A percentile compares a stretch with the other conserved stretches of the same genome.
Evolutionary conservation across 2,888 invertebrate genomes (phyloP).

Genomic region (Scrobipalpa costella): DNA sequence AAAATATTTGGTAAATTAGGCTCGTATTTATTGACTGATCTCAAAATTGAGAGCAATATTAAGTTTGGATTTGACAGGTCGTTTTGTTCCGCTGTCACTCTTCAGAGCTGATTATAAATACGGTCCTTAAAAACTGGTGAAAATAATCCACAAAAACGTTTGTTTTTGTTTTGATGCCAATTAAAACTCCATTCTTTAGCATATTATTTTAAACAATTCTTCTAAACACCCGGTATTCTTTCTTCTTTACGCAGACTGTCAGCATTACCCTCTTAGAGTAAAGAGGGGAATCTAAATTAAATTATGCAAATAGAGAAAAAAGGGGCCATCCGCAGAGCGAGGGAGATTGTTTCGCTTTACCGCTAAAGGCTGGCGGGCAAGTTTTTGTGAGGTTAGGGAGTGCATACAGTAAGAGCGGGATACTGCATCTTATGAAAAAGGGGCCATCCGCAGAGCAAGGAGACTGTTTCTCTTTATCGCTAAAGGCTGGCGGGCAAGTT

Average conservation of each 20-base stretch:
- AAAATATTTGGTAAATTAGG: no score
- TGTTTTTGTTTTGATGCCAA: no score
- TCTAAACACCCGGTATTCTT: not conserved
- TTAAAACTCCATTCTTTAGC: no score
- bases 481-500: conserved; percentile 25
- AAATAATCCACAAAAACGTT: not conserved
- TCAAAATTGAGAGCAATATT: no score
- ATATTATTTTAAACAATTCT: not conserved
- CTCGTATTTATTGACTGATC: no score
- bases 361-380: conserved; percentile 24
- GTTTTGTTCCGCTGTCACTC: no score
- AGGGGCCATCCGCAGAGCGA: conserved; percentile 37
- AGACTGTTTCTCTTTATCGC: conserved; percentile 34
- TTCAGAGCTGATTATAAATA: no score
- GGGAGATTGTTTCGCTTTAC: conserved; percentile 35
- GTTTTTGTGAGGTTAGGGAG: conserved; percentile 27
- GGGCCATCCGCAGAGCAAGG: conserved; percentile 35
- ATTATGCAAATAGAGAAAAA: conserved; percentile 46
- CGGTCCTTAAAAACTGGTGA: no score
- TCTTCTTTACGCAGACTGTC: conserved; percentile 19
- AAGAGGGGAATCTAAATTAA: conserved; percentile 38
- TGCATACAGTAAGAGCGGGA: no score
- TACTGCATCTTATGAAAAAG: no score
- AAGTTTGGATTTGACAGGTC: no score
- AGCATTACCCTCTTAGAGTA: conserved; percentile 22